Evolutionary conservation across 30 jellyfish, hydroid and myxozoan species (phyloP).

Genomic region (Chironex yamaguchii): DNA sequence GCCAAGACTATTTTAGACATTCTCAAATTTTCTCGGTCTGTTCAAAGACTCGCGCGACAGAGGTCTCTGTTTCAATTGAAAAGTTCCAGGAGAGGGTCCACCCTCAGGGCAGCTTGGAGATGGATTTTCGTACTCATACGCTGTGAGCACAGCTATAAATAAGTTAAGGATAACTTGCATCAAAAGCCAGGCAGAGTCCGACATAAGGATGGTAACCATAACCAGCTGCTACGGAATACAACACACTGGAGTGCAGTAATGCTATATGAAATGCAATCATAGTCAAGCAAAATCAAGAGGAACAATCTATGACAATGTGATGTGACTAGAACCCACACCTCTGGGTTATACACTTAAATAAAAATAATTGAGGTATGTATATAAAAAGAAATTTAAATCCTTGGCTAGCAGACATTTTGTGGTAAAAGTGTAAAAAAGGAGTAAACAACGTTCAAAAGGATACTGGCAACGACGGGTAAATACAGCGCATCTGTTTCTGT

Average conservation of each 20-base stretch:
- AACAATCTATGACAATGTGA: too few relatives aligned
- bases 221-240: too few relatives aligned
- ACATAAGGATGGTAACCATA: background rate
- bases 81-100: constrained; percentile 84
- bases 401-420: too few relatives aligned
- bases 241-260: too few relatives aligned
- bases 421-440: too few relatives aligned
- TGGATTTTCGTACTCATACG: constrained; percentile 68
- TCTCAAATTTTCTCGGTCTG: constrained; percentile 62
- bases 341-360: too few relatives aligned
- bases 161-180: background rate
- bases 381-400: too few relatives aligned
- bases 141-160: constrained; percentile 67
- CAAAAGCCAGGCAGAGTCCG: background rate
- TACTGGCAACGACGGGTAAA: constrained; percentile 92
- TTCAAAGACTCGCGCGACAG: constrained; percentile 77
- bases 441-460: constrained; percentile 56
- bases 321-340: too few relatives aligned
- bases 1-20: too few relatives aligned
- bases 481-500: constrained; percentile 81
- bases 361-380: too few relatives aligned
- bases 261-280: background rate
- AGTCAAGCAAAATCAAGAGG: background rate
- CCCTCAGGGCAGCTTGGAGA: constrained; percentile 64
- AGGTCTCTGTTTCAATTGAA: constrained; percentile 67